A percentile compares a stretch with the other conserved stretches of the same genome.
These are phyloP conservation scores for Monochamus alternatus DNA, from an alignment of 2,888 invertebrate genomes.

Conservation along the genomic window DNA sequence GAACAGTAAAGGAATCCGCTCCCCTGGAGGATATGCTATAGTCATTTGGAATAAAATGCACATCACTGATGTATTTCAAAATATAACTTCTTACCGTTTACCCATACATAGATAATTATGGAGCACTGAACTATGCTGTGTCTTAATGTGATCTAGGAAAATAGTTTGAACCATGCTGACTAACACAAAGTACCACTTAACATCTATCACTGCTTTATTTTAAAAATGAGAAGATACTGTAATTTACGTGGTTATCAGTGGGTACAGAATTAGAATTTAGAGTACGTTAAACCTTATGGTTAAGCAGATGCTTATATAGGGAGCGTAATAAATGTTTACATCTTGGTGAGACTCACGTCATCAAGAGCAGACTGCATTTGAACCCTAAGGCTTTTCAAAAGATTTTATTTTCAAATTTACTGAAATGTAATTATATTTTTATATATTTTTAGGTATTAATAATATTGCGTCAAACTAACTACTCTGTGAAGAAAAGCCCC, in stretches of 20 bases:
- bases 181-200: background rate
- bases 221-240: background rate
- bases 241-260: background rate
- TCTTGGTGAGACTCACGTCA: too few species aligned
- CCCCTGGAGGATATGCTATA: background rate
- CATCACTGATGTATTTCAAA: conserved; percentile 4
- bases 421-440: too few species aligned
- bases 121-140: background rate
- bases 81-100: background rate
- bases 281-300: too few species aligned
- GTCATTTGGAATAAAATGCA: background rate
- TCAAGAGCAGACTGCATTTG: too few species aligned
- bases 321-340: too few species aligned
- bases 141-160: background rate
- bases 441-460: too few species aligned
- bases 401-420: too few species aligned
- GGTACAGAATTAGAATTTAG: background rate
- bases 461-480: too few species aligned
- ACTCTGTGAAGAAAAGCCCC: too few species aligned
- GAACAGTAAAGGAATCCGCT: background rate
- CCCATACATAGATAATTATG: background rate
- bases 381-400: too few species aligned
- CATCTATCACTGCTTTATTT: background rate
- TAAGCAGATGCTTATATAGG: too few species aligned
- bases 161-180: background rate